Evolutionary conservation across 2,797 vertebrate species (phyloP).

Genomic region (Diplodus sargus): DNA sequence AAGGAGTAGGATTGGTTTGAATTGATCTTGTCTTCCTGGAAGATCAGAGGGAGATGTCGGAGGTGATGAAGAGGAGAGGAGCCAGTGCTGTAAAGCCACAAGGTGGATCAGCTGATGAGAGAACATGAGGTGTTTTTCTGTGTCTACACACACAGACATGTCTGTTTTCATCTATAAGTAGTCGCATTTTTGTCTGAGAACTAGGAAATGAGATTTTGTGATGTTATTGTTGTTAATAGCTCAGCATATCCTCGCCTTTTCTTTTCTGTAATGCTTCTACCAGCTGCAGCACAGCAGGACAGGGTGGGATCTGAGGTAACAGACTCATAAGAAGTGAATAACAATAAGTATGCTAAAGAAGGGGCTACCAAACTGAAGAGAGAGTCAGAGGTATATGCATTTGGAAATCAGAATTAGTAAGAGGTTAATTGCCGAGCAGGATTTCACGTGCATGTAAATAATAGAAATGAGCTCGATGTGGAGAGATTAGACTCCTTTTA

Average conservation of each 20-base stretch:
- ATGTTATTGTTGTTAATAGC: slow-evolving; percentile 27
- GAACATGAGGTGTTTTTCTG: slow-evolving; percentile 23
- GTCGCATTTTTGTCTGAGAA: slow-evolving; percentile 17
- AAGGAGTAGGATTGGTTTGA: slow-evolving; percentile 1
- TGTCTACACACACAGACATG: neutral
- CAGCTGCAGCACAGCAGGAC: neutral
- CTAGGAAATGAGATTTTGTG: slow-evolving; percentile 7
- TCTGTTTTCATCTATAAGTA: slow-evolving; percentile 13
- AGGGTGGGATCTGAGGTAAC: neutral
- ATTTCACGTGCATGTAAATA: no score
- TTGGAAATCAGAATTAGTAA: neutral
- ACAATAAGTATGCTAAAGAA: neutral
- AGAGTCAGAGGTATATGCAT: neutral
- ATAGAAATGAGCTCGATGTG: neutral
- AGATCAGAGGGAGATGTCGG: slow-evolving; percentile 1
- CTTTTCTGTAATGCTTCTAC: neutral
- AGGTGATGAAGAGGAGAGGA: neutral
- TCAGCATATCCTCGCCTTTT: neutral
- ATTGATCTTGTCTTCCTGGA: slow-evolving; percentile 4
- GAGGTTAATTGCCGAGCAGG: neutral
- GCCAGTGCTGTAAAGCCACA: neutral
- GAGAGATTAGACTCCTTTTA: no score
- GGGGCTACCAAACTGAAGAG: neutral
- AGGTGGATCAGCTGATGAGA: slow-evolving; percentile 28
- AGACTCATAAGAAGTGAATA: neutral